phyloP scores from a whole-genome alignment of 1,140 invertebrate species.

The Orius insidiosus region DNA sequence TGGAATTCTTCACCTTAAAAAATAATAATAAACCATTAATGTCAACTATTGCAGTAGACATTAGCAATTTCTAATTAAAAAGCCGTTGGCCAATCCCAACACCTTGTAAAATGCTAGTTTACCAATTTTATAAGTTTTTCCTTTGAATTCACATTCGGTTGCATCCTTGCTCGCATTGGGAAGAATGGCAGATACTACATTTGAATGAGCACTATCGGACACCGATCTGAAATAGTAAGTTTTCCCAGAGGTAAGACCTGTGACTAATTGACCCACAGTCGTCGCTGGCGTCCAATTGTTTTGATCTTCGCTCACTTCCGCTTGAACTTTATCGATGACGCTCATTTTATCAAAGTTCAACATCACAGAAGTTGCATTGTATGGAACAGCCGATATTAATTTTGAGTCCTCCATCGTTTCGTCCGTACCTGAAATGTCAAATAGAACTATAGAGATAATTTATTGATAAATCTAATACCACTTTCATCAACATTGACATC shows the following conservation, averaged over 20 bases:
- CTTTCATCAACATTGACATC: slow-evolving; percentile 33
- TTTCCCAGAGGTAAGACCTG: slow-evolving; percentile 20
- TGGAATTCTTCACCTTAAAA: slow-evolving; percentile 40
- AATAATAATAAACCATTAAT: background rate
- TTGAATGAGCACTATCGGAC: slow-evolving; percentile 21
- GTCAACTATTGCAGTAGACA: background rate
- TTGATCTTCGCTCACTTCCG: slow-evolving; percentile 27
- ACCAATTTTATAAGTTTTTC: slow-evolving; percentile 33
- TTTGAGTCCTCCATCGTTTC: slow-evolving; percentile 22
- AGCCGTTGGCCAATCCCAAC: background rate
- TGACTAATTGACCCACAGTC: slow-evolving; percentile 17
- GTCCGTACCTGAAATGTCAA: slow-evolving; percentile 25
- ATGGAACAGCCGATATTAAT: slow-evolving; percentile 24
- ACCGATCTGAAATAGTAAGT: slow-evolving; percentile 24
- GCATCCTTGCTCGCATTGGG: slow-evolving; percentile 15
- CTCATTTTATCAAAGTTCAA: slow-evolving; percentile 21
- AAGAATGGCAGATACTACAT: slow-evolving; percentile 22
- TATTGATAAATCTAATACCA: slow-evolving; percentile 1
- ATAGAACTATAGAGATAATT: background rate
- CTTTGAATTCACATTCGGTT: slow-evolving; percentile 35
- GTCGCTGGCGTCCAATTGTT: slow-evolving; percentile 25
- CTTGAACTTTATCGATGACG: slow-evolving; percentile 9
- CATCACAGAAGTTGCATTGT: slow-evolving; percentile 25
- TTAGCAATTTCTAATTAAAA: background rate
- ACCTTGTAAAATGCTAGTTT: slow-evolving; percentile 7